Conservation (phyloP, 2,797 vertebrate species). For the Anguilla obscura region DNA sequence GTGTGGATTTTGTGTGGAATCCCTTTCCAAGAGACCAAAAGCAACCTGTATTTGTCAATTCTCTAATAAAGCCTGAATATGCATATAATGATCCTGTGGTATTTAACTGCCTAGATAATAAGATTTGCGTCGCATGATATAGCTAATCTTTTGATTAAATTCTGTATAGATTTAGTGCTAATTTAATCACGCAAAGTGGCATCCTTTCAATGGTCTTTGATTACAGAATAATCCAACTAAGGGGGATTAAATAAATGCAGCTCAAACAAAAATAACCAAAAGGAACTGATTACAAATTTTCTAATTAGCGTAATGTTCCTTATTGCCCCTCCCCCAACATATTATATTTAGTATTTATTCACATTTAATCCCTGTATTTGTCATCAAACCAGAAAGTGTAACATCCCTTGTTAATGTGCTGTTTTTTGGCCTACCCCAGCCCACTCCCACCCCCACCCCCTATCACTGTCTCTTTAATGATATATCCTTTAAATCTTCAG, state of each 20-base stretch:
- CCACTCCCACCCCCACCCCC: background rate
- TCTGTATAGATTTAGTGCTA: conserved; percentile 46
- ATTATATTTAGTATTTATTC: conserved; percentile 34
- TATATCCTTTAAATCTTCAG: conserved; percentile 64
- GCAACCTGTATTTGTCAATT: background rate
- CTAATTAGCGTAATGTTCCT: conserved; percentile 66
- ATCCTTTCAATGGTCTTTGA: conserved; percentile 67
- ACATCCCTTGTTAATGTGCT: conserved; percentile 59
- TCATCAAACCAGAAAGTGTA: conserved; percentile 61
- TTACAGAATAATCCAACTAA: conserved; percentile 68
- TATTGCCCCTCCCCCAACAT: conserved; percentile 3
- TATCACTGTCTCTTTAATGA: conserved; percentile 53
- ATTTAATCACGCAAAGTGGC: conserved; percentile 46
- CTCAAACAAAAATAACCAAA: conserved; percentile 62
- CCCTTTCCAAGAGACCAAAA: background rate
- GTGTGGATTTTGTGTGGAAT: background rate
- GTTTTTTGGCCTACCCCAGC: conserved; percentile 45
- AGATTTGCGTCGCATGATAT: conserved; percentile 51
- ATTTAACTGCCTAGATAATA: conserved; percentile 41
- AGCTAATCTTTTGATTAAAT: conserved; percentile 61
- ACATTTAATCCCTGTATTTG: conserved; percentile 35
- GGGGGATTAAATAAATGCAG: conserved; percentile 54
- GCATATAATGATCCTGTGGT: conserved; percentile 22
- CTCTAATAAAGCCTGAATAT: conserved; percentile 18
- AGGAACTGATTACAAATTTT: conserved; percentile 65